Conservation (phyloP, 2,113 vertebrate species). For the Stigmatopora nigra region DNA sequence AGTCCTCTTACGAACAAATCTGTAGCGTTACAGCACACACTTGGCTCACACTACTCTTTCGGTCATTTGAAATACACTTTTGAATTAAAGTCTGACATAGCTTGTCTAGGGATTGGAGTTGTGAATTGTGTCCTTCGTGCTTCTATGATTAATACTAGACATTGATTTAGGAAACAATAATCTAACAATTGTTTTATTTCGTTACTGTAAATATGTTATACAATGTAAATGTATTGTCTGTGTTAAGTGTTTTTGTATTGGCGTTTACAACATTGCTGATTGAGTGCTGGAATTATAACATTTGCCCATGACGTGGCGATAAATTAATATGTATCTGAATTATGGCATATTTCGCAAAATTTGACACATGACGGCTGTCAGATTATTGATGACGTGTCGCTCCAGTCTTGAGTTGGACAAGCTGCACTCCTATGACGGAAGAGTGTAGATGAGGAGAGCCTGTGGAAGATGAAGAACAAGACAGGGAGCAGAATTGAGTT, state of each 20-base stretch:
- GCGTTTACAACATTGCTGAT: not conserved
- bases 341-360: slow-evolving; percentile 14
- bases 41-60: slow-evolving; percentile 50
- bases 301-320: not conserved
- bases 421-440: slow-evolving; percentile 55
- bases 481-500: slow-evolving; percentile 23
- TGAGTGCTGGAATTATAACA: not conserved
- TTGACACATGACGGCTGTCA: slow-evolving; percentile 22
- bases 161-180: slow-evolving; percentile 9
- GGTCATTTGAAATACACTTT: slow-evolving; percentile 45
- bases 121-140: slow-evolving; percentile 14
- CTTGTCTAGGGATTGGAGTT: slow-evolving; percentile 11
- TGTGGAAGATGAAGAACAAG: slow-evolving; percentile 35
- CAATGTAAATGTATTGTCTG: not conserved
- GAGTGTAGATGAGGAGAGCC: slow-evolving; percentile 54
- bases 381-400: slow-evolving; percentile 50
- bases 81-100: slow-evolving; percentile 46
- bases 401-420: slow-evolving; percentile 49
- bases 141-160: slow-evolving; percentile 4
- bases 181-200: not conserved
- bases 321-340: not conserved
- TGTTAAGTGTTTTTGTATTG: not conserved
- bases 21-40: slow-evolving; percentile 40
- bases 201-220: not conserved
- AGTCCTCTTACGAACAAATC: slow-evolving; percentile 48